Evolutionary conservation across 2,113 vertebrate genomes (phyloP).

Genomic region (Pelecanus crispus): DNA sequence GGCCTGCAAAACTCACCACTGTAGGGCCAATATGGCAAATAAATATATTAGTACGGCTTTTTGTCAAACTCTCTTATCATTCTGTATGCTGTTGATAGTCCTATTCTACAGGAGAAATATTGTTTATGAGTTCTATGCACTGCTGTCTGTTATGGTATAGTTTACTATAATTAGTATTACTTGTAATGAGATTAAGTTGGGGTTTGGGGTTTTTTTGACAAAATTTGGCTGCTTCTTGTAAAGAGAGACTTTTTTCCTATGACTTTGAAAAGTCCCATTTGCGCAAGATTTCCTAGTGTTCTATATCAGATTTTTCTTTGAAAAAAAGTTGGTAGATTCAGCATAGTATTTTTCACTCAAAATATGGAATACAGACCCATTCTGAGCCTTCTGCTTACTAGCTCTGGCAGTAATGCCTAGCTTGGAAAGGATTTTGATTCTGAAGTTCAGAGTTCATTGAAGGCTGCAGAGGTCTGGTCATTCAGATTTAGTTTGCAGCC

Average conservation of each 20-base stretch:
- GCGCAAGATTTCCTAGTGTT: not conserved
- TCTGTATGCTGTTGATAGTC: not conserved
- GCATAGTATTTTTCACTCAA: not conserved
- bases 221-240: not conserved
- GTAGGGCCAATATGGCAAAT: not conserved
- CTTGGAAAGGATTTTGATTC: not conserved
- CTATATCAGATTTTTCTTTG: not conserved
- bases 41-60: not conserved
- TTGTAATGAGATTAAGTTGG: not conserved
- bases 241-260: not conserved
- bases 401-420: not conserved
- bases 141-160: not conserved
- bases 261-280: not conserved
- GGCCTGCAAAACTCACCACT: not conserved
- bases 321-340: not conserved
- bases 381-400: not conserved
- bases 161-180: not conserved
- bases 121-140: not conserved
- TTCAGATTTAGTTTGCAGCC: not conserved
- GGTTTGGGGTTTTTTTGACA: not conserved
- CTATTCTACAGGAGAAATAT: not conserved
- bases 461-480: not conserved
- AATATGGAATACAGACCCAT: not conserved
- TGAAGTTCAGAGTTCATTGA: not conserved
- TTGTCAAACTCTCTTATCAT: not conserved